Base-by-base conservation (phyloP, 1,140 invertebrate genomes). In the Drosophila melanica region DNA sequence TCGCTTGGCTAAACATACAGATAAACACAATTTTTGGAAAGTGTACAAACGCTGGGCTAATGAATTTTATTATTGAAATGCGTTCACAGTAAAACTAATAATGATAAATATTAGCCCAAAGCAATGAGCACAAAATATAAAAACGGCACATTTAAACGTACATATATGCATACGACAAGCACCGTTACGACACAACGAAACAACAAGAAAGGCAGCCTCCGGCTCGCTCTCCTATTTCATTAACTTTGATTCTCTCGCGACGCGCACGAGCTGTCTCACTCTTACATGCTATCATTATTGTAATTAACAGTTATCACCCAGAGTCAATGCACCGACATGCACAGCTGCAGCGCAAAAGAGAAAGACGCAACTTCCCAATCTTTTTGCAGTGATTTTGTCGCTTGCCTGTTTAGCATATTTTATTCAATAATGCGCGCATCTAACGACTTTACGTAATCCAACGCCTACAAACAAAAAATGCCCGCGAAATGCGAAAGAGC, bases 401-500 rank as follows among this genome's bases (percentile, higher is more conserved):
- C 37, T 67, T 45, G 71, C 64, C 75, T 79, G 75, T 63, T 87
- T 81, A 81, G 70, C 82, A 86, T 86, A 81, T 82, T 82, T 79
- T 79, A 82, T 82, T 82, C 62, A 84, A 77, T 71, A 82, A 75
- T 84, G 75, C 55, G 63, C 75, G 48, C 81, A 82, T 82, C 79
- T 75, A 82, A 82, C 71, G 71, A 68, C 80, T 84, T 84, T 82
- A 82, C 78, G 80, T 84, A 82, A 82, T 68, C 42, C 65, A 5
- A 30, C 30, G 65, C 41, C 50, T 58, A 45, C 63, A 18, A 51
- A 16, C 54, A 39, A 51, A 41, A 82, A 64, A 39, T 35, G 63
- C 41, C 63, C 59, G 69, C 48, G 59, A 75, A 82, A 78, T 75
- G 48, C 62, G 48, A 72, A 72, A 58, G 18, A 70, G 30, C 45